phyloP scores from a whole-genome alignment of 2,113 vertebrate species.

The Catagonus wagneri region DNA sequence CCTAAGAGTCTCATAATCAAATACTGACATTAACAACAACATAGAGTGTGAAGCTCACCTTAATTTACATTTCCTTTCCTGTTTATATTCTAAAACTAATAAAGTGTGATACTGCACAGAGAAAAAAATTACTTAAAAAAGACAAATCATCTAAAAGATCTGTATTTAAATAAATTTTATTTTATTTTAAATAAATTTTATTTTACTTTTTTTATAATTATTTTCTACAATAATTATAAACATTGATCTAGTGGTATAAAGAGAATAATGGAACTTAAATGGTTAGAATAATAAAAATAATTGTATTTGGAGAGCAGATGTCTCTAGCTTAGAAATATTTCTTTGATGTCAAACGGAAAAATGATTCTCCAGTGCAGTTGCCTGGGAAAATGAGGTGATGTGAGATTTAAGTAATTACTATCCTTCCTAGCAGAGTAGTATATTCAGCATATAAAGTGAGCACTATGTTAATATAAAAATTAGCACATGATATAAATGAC shows the following conservation, averaged over 20 bases:
- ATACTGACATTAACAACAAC: background rate
- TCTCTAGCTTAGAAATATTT: background rate
- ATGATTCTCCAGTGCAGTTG: background rate
- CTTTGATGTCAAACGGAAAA: background rate
- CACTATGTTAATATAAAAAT: background rate
- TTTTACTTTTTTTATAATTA: constrained; percentile 33
- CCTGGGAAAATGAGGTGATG: background rate
- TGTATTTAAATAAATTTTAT: background rate
- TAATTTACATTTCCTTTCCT: background rate
- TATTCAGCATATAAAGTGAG: background rate
- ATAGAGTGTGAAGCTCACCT: background rate
- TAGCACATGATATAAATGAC: background rate
- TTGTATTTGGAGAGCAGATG: background rate
- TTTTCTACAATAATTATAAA: constrained; percentile 10
- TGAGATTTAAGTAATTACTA: background rate
- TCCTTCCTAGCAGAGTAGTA: background rate
- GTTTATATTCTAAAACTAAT: background rate
- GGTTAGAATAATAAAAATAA: background rate
- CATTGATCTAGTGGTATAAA: background rate
- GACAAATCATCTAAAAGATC: background rate
- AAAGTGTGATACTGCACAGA: background rate
- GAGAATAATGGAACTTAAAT: background rate
- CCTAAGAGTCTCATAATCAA: background rate
- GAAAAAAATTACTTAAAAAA: background rate
- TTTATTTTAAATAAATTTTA: constrained; percentile 19